phyloP scores from a whole-genome alignment of 1,140 invertebrate genomes.

The Notospermus geniculatus region DNA sequence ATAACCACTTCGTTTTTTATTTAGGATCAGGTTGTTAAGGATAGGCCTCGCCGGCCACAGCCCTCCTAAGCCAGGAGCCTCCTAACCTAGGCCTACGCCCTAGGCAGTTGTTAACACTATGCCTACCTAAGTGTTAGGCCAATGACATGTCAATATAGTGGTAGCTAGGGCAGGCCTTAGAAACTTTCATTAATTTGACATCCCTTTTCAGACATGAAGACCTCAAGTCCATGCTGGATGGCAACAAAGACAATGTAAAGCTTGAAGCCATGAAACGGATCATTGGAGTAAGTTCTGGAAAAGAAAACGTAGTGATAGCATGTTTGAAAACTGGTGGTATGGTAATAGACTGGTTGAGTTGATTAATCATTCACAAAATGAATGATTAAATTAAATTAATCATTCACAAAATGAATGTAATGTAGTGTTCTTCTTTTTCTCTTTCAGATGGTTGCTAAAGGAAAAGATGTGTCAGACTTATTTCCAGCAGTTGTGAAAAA shows the following conservation, averaged over 20 bases:
- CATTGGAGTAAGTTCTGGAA: slow-evolving; percentile 72
- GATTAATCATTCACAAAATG: neutral
- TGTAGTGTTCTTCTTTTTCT: neutral
- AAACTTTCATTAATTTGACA: neutral
- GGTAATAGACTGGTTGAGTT: neutral
- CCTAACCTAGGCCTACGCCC: no score
- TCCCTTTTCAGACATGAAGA: slow-evolving; percentile 68
- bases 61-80: no score
- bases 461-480: slow-evolving; percentile 94
- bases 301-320: no score
- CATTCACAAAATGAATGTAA: neutral
- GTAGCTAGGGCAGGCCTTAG: no score
- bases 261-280: slow-evolving; percentile 99
- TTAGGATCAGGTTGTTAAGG: no score
- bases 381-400: no score
- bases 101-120: no score
- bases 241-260: slow-evolving; percentile 94
- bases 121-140: no score
- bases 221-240: slow-evolving; percentile 84
- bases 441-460: slow-evolving; percentile 94
- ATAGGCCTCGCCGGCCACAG: no score
- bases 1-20: no score
- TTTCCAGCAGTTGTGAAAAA: slow-evolving; percentile 99
- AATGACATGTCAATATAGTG: no score
- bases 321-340: no score